Evolutionary conservation across 1,140 invertebrate species (phyloP).

Genomic region (Hyles euphorbiae): DNA sequence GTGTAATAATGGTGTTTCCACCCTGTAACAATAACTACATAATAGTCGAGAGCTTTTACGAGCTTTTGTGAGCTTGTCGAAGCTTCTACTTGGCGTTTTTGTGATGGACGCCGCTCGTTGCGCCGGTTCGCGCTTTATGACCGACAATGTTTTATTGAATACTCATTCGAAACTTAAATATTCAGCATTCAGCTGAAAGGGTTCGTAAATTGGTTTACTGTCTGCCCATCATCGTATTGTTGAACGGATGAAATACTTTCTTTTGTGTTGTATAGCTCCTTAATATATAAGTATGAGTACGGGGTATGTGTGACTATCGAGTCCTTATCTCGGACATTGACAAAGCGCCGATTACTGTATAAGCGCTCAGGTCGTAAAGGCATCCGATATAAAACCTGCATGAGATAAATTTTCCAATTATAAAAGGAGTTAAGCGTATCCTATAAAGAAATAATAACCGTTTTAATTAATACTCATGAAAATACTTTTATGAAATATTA

Average conservation of each 20-base stretch:
- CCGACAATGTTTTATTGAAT: conserved; percentile 66
- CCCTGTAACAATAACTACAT: conserved; percentile 73
- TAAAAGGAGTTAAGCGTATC: conserved; percentile 28
- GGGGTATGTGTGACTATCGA: neutral
- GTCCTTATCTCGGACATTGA: conserved; percentile 19
- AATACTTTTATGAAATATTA: too few relatives aligned
- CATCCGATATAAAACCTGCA: conserved; percentile 14
- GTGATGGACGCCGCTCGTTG: conserved; percentile 52
- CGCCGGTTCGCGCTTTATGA: conserved; percentile 44
- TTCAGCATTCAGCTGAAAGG: conserved; percentile 32
- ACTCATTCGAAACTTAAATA: conserved; percentile 46
- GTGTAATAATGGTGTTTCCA: conserved; percentile 73
- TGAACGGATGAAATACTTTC: conserved; percentile 37
- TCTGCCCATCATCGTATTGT: conserved; percentile 42
- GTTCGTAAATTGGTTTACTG: conserved; percentile 44
- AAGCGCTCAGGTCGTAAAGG: conserved; percentile 19
- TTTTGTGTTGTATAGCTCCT: conserved; percentile 5
- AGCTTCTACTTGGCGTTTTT: conserved; percentile 65
- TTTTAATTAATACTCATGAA: conserved; percentile 12
- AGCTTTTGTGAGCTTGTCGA: conserved; percentile 71
- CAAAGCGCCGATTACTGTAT: conserved; percentile 30
- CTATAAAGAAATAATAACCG: conserved; percentile 29
- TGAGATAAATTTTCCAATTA: conserved; percentile 30
- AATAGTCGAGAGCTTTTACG: conserved; percentile 73
- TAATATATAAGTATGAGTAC: conserved; percentile 4